Conservation (phyloP, 2,888 invertebrate species). For the Drosophila eohydei region DNA sequence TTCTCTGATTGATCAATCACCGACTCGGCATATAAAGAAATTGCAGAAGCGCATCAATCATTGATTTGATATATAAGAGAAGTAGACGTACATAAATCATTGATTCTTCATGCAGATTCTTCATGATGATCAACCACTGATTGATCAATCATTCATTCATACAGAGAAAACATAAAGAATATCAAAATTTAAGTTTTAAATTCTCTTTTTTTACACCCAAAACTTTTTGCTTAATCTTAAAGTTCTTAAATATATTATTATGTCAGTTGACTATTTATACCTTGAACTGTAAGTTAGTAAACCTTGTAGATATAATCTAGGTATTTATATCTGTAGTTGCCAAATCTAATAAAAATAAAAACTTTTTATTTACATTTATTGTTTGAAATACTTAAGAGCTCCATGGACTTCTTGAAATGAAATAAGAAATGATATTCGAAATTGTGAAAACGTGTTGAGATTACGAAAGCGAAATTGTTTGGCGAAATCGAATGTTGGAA, state of each 20-base stretch:
- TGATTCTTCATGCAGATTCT: neutral
- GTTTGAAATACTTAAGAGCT: conserved; percentile 4
- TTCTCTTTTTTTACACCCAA: neutral
- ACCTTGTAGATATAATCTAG: neutral
- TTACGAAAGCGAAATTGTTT: neutral
- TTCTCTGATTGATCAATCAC: neutral
- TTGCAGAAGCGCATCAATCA: neutral
- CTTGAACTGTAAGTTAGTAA: neutral
- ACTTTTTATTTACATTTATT: conserved; percentile 1
- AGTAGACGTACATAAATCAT: neutral
- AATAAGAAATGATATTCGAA: neutral
- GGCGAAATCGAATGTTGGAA: conserved; percentile 13
- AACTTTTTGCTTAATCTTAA: neutral
- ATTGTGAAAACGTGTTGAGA: neutral
- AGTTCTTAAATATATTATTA: neutral
- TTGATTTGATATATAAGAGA: too few species aligned
- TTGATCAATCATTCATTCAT: neutral
- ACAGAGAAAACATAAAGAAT: neutral
- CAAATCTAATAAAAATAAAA: neutral
- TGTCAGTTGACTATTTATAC: conserved; percentile 1
- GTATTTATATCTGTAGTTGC: conserved; percentile 2
- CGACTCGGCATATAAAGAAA: neutral
- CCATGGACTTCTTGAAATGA: neutral
- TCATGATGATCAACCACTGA: neutral
- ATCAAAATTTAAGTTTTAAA: neutral